Evolutionary conservation across 2,113 vertebrate species (phyloP).

Genomic region (Climacteris rufus): DNA sequence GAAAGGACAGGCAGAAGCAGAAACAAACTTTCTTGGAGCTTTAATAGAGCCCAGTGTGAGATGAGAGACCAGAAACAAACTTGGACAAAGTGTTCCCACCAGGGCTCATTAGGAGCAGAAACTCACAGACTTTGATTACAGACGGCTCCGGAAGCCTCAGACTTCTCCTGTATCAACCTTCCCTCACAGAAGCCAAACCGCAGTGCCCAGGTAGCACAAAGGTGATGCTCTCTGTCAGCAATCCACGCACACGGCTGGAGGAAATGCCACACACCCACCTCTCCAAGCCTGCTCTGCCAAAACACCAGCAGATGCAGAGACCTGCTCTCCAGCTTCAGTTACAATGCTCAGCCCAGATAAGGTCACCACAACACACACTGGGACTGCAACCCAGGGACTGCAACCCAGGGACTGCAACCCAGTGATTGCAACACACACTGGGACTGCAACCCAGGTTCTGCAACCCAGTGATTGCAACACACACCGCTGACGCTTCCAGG

Average conservation of each 20-base stretch:
- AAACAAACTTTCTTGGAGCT: neutral
- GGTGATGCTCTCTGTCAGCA: neutral
- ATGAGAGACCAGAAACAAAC: fast-evolving
- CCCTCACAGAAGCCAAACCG: neutral
- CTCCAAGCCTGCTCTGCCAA: neutral
- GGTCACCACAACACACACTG: too few species aligned
- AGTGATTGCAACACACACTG: neutral
- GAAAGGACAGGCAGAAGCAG: neutral
- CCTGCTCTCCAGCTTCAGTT: neutral
- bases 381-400: neutral
- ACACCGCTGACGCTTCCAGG: fast-evolving
- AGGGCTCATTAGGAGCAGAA: neutral
- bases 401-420: neutral
- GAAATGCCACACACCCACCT: neutral
- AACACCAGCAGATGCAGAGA: too few species aligned
- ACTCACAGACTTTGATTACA: neutral
- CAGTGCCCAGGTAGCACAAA: fast-evolving
- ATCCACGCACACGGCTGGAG: fast-evolving
- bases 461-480: neutral
- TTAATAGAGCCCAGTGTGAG: neutral
- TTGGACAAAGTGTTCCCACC: neutral
- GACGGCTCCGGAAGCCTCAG: neutral
- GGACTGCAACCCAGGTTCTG: neutral
- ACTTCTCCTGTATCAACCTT: neutral
- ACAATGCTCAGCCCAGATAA: neutral